Conservation (phyloP, 1,140 invertebrate genomes). For the Eumeta japonica region DNA sequence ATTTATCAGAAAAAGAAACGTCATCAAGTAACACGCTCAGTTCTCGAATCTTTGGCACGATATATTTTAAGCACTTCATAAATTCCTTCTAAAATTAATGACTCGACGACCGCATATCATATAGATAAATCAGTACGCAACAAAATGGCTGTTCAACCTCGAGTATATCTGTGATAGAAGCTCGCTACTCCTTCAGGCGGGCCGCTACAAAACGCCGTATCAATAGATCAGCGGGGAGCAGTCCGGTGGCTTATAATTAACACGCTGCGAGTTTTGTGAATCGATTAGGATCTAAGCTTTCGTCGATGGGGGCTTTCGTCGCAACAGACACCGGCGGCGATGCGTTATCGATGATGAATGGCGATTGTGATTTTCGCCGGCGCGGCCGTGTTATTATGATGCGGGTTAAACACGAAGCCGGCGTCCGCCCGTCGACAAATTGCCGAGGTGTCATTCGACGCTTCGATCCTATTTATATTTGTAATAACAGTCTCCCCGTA, state of each 20-base stretch:
- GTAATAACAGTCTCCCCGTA: slow-evolving; percentile 19
- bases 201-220: not conserved
- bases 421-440: slow-evolving; percentile 36
- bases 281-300: slow-evolving; percentile 57
- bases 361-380: slow-evolving; percentile 48
- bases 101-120: too few relatives aligned
- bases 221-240: slow-evolving; percentile 12
- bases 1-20: too few relatives aligned
- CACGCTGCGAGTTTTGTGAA: slow-evolving; percentile 54
- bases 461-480: slow-evolving; percentile 23
- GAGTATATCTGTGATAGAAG: too few relatives aligned
- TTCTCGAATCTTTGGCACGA: too few relatives aligned
- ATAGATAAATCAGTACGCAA: too few relatives aligned
- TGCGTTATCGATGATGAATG: slow-evolving; percentile 52
- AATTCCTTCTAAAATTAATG: too few relatives aligned
- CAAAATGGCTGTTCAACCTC: too few relatives aligned
- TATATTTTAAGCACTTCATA: too few relatives aligned
- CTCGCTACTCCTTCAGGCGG: too few relatives aligned
- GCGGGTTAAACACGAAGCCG: slow-evolving; percentile 30
- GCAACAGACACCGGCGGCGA: slow-evolving; percentile 22
- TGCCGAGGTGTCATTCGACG: slow-evolving; percentile 26
- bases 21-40: too few relatives aligned
- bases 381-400: slow-evolving; percentile 43
- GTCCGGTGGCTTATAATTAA: slow-evolving; percentile 56
- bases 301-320: slow-evolving; percentile 51